phyloP scores from a whole-genome alignment of 1,140 invertebrate species.

The Artemia franciscana region DNA sequence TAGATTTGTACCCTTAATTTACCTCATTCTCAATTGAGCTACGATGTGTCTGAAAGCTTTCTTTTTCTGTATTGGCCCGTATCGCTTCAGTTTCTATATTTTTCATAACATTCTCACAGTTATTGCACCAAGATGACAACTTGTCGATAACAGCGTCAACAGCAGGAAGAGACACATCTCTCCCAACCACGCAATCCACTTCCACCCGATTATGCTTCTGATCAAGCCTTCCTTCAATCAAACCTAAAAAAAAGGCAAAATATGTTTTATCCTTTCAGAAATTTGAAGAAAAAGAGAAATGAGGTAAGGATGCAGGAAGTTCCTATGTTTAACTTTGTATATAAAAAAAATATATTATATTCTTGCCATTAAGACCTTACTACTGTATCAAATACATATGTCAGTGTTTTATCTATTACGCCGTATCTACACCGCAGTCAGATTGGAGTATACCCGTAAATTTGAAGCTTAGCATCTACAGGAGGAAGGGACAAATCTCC shows the following conservation, averaged over 20 bases:
- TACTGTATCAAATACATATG: no score
- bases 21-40: slow-evolving; percentile 66
- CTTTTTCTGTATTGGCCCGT: slow-evolving; percentile 61
- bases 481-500: slow-evolving; percentile 66
- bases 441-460: no score
- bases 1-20: background rate
- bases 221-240: slow-evolving; percentile 87
- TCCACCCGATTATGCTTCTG: slow-evolving; percentile 80
- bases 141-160: slow-evolving; percentile 48
- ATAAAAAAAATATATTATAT: no score
- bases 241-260: slow-evolving; percentile 31
- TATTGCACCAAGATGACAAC: slow-evolving; percentile 67
- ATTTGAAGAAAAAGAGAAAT: no score
- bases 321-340: background rate
- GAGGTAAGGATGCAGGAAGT: background rate
- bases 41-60: slow-evolving; percentile 49
- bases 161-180: slow-evolving; percentile 65
- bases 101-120: slow-evolving; percentile 62
- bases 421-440: no score
- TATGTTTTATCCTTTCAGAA: background rate
- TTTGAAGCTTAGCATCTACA: slow-evolving; percentile 35
- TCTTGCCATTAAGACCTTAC: no score
- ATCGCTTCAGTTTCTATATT: slow-evolving; percentile 75
- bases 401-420: no score
- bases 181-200: slow-evolving; percentile 75